phyloP scores from a whole-genome alignment of 2,888 invertebrate species.

The Frankliniella fusca region DNA sequence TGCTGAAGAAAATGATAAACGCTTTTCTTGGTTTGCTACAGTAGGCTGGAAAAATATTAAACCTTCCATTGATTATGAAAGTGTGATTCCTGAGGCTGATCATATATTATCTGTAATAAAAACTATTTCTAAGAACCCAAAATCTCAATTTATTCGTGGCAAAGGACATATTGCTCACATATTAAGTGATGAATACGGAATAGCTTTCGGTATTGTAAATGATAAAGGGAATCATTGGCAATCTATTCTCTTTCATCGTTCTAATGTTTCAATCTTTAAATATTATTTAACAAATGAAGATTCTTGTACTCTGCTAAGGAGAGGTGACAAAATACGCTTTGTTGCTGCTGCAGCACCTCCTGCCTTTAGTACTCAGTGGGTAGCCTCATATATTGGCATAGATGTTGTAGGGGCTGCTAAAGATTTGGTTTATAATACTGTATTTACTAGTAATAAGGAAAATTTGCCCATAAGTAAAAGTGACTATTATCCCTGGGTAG shows the following conservation, averaged over 20 bases:
- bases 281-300: neutral
- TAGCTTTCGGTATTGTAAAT: neutral
- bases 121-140: neutral
- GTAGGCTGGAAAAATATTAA: neutral
- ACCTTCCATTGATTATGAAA: neutral
- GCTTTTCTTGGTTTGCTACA: neutral
- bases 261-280: neutral
- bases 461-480: too few relatives aligned
- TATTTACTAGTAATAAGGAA: neutral
- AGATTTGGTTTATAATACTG: neutral
- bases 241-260: neutral
- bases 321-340: neutral
- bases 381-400: neutral
- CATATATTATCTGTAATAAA: neutral
- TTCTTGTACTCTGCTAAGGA: neutral
- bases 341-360: constrained; percentile 5
- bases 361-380: neutral
- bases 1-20: neutral
- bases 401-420: neutral
- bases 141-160: neutral
- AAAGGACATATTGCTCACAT: neutral
- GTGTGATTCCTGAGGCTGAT: neutral
- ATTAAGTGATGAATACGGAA: neutral
- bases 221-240: constrained; percentile 5
- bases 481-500: too few relatives aligned